Percentiles rank a stretch among this genome's conserved stretches.
phyloP scores from a whole-genome alignment of 1,140 invertebrate species.

The Brachionus paranguensis region DNA sequence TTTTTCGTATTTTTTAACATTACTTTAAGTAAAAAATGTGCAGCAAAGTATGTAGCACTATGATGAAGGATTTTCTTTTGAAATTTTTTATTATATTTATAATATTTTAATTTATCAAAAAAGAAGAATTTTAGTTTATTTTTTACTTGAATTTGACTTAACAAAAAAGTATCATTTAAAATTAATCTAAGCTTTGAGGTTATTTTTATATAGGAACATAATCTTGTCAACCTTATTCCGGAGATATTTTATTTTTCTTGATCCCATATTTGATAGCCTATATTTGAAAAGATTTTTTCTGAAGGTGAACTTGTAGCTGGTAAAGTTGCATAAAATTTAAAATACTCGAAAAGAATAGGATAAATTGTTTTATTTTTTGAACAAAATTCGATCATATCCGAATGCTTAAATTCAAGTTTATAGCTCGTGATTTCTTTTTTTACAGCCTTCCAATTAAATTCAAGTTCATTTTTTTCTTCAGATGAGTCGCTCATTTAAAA shows the following conservation, averaged over 20 bases:
- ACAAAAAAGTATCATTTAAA: not conserved
- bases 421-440: not conserved
- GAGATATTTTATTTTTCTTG: not conserved
- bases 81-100: too few species aligned
- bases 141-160: too few species aligned
- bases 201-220: not conserved
- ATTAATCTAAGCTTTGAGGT: not conserved
- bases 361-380: not conserved
- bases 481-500: not conserved
- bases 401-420: not conserved
- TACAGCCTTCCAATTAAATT: not conserved
- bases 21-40: too few species aligned
- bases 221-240: not conserved
- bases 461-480: not conserved
- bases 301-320: not conserved
- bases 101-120: too few species aligned
- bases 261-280: not conserved
- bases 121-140: too few species aligned
- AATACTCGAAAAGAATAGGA: not conserved
- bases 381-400: not conserved
- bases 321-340: not conserved
- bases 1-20: too few species aligned
- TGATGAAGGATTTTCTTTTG: too few species aligned
- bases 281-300: not conserved
- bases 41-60: too few species aligned